These are phyloP conservation scores for Allobates femoralis DNA, from an alignment of 2,797 vertebrate genomes.

Conservation along the genomic window DNA sequence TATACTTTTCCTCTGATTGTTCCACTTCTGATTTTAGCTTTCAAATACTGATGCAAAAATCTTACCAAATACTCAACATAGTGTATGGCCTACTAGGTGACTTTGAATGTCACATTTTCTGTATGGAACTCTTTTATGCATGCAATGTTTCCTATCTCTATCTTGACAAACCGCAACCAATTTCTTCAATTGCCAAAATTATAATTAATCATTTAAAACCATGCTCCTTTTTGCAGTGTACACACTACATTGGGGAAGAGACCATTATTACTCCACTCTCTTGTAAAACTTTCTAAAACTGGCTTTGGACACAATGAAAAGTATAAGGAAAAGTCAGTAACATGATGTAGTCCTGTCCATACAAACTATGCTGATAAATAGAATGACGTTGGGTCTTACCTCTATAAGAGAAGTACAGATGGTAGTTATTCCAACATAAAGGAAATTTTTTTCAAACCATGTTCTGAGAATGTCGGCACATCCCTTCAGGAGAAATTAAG, in stretches of 20 bases:
- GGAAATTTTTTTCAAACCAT: conserved; percentile 71
- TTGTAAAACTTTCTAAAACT: not conserved
- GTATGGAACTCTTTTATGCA: too few species aligned
- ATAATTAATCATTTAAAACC: too few species aligned
- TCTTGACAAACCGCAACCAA: too few species aligned
- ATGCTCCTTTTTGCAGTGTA: too few species aligned
- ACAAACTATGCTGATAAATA: not conserved
- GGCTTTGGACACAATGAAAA: not conserved
- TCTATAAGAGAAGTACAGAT: conserved; percentile 71
- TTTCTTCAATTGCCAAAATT: too few species aligned
- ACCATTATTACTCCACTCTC: not conserved
- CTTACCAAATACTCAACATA: too few species aligned
- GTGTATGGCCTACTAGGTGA: too few species aligned
- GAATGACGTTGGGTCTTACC: conserved; percentile 70
- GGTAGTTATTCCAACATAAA: conserved; percentile 71
- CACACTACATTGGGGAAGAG: not conserved
- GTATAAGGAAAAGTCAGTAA: not conserved
- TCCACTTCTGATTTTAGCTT: too few species aligned
- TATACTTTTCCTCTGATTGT: too few species aligned
- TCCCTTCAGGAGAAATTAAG: conserved; percentile 64
- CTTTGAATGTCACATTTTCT: too few species aligned
- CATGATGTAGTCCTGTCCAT: not conserved
- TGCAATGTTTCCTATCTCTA: too few species aligned
- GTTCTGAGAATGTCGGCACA: conserved; percentile 60
- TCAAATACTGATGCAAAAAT: too few species aligned